Base-by-base conservation (phyloP, 2,113 vertebrate species). In the Tyrannus savana region DNA sequence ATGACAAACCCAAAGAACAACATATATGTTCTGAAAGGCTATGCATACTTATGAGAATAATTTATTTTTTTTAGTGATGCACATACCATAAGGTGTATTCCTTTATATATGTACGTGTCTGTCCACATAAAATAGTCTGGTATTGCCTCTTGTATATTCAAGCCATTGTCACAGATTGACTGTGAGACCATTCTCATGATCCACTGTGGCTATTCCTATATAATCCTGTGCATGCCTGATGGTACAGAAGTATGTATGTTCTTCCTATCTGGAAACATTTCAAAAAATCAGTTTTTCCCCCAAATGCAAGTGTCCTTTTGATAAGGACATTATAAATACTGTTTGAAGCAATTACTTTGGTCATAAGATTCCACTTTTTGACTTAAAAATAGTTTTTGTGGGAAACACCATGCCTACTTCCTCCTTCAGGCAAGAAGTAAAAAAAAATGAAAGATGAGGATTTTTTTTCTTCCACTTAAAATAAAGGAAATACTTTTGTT, bases 221-320 rank as follows among this genome's bases (percentile, higher is more conserved):
- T 19, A 55, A 42, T 30, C 30, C 12, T 64, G 12, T 13, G 7
- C 19, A 42, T 8, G 9, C 7, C 10, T 60, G 28, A 44, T 33
- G 24, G 7, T 47, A 31, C 55, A 72, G 37, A 75, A 67, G 10
- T 49, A 33, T 14, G 7, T 25, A 10, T 47, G 8, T 67, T 78
- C n/a, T 64, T 27, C 9, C 37, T 72, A 35, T 4, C 8, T 55
- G 41, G 28, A 79, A 91, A 41, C 5, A 59, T 50, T 50, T 35
- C 0, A 37, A 6, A 19, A 41, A 62, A 22, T 24, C 0, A n/a
- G 13, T 37, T 63, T 35, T 27, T 37, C 5, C 1, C 3, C 7
- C 8, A 4, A 72, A 49, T 14, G 7, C 10, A 50, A 75, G 53
- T 33, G 3, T 27, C 3, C 5, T 71, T 87, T 85, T 37, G 27